phyloP scores from a whole-genome alignment of 2,113 vertebrate genomes.

The Brienomyrus brachyistius region DNA sequence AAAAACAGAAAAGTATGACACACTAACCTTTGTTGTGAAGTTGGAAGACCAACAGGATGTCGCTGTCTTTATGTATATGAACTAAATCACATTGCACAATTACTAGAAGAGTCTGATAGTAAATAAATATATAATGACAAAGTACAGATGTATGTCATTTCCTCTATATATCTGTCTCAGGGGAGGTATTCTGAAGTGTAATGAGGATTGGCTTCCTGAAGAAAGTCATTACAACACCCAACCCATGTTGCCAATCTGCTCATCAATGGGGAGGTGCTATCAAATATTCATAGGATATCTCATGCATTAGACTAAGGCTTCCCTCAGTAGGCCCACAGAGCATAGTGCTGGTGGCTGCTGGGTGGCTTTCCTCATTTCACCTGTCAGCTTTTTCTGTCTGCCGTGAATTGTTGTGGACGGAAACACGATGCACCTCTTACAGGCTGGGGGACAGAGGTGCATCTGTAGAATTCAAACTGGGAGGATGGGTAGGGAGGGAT shows the following conservation, averaged over 20 bases:
- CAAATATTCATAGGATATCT: slow-evolving; percentile 41
- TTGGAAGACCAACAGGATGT: slow-evolving; percentile 1
- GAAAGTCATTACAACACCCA: slow-evolving; percentile 32
- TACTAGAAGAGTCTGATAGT: slow-evolving; percentile 15
- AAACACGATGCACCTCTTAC: not conserved
- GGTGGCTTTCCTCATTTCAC: not conserved
- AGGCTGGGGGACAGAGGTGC: not conserved
- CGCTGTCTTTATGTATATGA: slow-evolving; percentile 29
- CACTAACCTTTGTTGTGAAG: not conserved
- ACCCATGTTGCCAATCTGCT: slow-evolving; percentile 22
- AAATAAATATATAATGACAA: not conserved
- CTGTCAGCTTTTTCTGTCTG: slow-evolving; percentile 4
- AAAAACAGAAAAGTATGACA: not conserved
- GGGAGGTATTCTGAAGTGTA: slow-evolving; percentile 27
- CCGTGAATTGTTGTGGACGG: slow-evolving; percentile 9
- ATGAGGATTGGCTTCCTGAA: slow-evolving; percentile 41
- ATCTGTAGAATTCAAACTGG: not conserved
- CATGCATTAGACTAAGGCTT: slow-evolving; percentile 19
- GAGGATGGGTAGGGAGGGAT: not conserved
- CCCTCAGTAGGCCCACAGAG: not conserved
- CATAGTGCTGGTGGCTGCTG: not conserved
- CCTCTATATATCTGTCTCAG: slow-evolving; percentile 12
- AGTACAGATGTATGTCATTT: not conserved
- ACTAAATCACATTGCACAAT: not conserved
- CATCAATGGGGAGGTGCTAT: slow-evolving; percentile 38